phyloP scores from a whole-genome alignment of 1,140 invertebrate genomes.

The Palaemon carinicauda region DNA sequence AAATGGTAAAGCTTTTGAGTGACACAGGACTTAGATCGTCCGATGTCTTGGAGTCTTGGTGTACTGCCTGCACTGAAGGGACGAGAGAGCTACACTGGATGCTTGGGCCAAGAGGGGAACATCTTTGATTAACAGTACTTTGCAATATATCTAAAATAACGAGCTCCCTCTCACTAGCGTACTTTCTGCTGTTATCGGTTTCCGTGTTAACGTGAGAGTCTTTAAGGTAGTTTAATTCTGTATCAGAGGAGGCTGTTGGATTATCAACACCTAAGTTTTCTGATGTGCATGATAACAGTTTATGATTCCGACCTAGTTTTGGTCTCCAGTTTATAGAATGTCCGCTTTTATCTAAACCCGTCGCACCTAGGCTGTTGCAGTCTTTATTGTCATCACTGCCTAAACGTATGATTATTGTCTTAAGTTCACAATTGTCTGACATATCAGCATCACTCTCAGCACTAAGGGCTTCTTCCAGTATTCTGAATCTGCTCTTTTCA shows the following conservation, averaged over 20 bases:
- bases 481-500: constrained; percentile 15
- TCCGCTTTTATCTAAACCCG: background rate
- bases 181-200: background rate
- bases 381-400: constrained; percentile 9
- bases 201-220: background rate
- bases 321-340: constrained; percentile 39
- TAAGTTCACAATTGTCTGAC: constrained; percentile 45
- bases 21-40: background rate
- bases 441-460: constrained; percentile 32
- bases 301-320: constrained; percentile 28
- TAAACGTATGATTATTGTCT: constrained; percentile 43
- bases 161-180: constrained; percentile 21
- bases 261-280: background rate
- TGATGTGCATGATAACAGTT: background rate
- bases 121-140: background rate
- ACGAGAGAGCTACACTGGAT: too few relatives aligned
- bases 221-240: background rate
- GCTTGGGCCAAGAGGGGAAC: too few relatives aligned
- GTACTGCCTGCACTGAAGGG: background rate
- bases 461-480: constrained; percentile 29
- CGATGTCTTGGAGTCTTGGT: background rate
- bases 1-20: background rate
- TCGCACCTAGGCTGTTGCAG: background rate
- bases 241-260: constrained; percentile 5
- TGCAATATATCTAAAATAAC: constrained; percentile 22